These are phyloP conservation scores for Ceratina australensis DNA, from an alignment of 1,140 invertebrate genomes.

Conservation along the genomic window DNA sequence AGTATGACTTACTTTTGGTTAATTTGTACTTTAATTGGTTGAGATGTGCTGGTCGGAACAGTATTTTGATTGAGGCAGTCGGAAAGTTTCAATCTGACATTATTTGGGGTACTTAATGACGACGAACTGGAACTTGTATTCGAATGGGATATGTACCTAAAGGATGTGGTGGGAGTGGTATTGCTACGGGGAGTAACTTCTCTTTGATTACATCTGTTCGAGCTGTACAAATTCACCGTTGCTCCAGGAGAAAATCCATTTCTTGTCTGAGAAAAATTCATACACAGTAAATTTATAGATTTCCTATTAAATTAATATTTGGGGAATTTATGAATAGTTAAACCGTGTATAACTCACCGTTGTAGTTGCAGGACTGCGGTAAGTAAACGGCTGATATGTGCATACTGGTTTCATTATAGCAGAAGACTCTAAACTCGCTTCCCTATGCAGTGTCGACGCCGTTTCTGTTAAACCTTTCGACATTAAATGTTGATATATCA, in stretches of 20 bases:
- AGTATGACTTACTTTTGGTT: constrained; percentile 70
- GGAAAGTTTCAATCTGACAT: constrained; percentile 71
- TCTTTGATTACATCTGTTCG: constrained; percentile 65
- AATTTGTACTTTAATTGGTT: constrained; percentile 77
- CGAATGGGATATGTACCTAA: constrained; percentile 71
- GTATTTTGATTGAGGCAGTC: constrained; percentile 71
- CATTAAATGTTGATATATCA: constrained; percentile 94
- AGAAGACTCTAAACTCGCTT: constrained; percentile 83
- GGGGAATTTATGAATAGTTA: neutral
- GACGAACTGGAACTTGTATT: constrained; percentile 52
- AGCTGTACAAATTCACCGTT: constrained; percentile 76
- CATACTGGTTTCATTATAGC: constrained; percentile 77
- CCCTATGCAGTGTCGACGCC: constrained; percentile 86
- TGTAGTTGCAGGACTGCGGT: constrained; percentile 76
- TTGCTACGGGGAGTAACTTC: constrained; percentile 64
- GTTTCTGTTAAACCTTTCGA: constrained; percentile 87
- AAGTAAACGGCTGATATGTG: constrained; percentile 82
- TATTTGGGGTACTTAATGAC: constrained; percentile 62
- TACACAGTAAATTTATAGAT: neutral
- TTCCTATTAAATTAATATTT: neutral
- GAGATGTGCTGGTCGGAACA: constrained; percentile 58
- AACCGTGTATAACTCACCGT: constrained; percentile 67
- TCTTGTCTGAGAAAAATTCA: constrained; percentile 60
- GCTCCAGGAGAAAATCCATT: constrained; percentile 74
- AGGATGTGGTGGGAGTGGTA: constrained; percentile 71